These are phyloP conservation scores for Cylindroiulus punctatus DNA, from an alignment of 2,888 invertebrate species.

Conservation along the genomic window DNA sequence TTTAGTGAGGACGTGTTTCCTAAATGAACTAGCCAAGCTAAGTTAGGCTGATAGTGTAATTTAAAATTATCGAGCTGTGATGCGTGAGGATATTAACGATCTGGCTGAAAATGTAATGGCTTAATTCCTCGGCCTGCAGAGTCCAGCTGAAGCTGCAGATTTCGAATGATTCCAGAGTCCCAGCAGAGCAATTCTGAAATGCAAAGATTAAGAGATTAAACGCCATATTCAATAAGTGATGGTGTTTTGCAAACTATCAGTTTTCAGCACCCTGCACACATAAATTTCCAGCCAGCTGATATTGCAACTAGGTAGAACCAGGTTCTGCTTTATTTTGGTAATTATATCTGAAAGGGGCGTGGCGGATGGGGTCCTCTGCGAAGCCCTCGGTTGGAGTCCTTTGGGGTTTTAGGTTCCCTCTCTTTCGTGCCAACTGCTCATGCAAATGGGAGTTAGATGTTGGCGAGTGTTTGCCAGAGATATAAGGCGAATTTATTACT, in stretches of 20 bases:
- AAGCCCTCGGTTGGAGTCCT: conserved; percentile 4
- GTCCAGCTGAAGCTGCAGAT: neutral
- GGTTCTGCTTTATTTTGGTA: conserved; percentile 47
- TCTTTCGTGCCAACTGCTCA: conserved; percentile 49
- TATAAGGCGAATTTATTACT: conserved; percentile 47
- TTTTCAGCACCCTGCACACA: neutral
- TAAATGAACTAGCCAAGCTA: neutral
- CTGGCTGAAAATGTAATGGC: neutral
- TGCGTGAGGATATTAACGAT: neutral
- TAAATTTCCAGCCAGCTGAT: neutral
- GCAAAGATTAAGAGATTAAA: conserved; percentile 11
- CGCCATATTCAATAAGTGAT: conserved; percentile 22
- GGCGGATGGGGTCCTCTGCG: neutral
- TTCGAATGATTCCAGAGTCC: neutral
- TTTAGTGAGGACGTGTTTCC: neutral
- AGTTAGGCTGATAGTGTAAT: neutral
- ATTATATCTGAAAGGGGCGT: conserved; percentile 51
- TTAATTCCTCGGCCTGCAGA: neutral
- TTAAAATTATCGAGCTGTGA: neutral
- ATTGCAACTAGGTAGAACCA: neutral
- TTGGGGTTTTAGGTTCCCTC: conserved; percentile 40
- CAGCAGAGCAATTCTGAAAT: neutral
- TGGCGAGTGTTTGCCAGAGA: conserved; percentile 47
- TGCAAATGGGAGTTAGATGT: conserved; percentile 49
- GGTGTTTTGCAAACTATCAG: conserved; percentile 1